Evolutionary conservation across 2,113 vertebrate genomes (phyloP).

Genomic region (Sinocyclocheilus anshuiensis): DNA sequence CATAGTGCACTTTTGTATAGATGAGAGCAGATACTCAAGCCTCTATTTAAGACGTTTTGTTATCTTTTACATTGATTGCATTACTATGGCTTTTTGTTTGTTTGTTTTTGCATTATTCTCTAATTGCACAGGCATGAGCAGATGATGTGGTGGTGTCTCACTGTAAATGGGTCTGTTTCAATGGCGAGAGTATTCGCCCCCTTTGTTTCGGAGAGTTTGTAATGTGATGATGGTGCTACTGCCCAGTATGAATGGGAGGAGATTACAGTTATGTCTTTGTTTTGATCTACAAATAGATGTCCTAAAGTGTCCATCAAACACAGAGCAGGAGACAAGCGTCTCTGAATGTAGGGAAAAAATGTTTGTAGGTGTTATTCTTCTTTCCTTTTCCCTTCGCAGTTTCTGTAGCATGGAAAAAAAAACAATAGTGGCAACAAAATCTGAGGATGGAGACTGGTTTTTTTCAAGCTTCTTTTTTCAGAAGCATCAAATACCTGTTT

Average conservation of each 20-base stretch:
- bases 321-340: slow-evolving; percentile 33
- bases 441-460: slow-evolving; percentile 40
- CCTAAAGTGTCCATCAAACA: slow-evolving; percentile 51
- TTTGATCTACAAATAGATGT: slow-evolving; percentile 47
- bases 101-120: slow-evolving; percentile 58
- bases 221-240: slow-evolving; percentile 56
- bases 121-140: slow-evolving; percentile 57
- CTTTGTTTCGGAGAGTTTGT: slow-evolving; percentile 31
- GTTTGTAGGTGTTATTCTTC: slow-evolving; percentile 51
- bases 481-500: slow-evolving; percentile 53
- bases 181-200: slow-evolving; percentile 16
- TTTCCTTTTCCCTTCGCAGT: slow-evolving; percentile 47
- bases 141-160: slow-evolving; percentile 48
- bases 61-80: slow-evolving; percentile 73
- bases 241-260: slow-evolving; percentile 41
- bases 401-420: slow-evolving; percentile 57
- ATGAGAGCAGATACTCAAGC: slow-evolving; percentile 64
- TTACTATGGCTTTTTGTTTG: slow-evolving; percentile 67
- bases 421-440: slow-evolving; percentile 20
- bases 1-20: slow-evolving; percentile 79
- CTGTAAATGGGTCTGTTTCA: slow-evolving; percentile 43
- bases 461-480: slow-evolving; percentile 53
- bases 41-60: slow-evolving; percentile 74
- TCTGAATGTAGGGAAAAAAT: slow-evolving; percentile 54
- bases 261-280: slow-evolving; percentile 35